These are phyloP conservation scores for Paralichthys olivaceus DNA, from an alignment of 2,113 vertebrate species.

Conservation along the genomic window DNA sequence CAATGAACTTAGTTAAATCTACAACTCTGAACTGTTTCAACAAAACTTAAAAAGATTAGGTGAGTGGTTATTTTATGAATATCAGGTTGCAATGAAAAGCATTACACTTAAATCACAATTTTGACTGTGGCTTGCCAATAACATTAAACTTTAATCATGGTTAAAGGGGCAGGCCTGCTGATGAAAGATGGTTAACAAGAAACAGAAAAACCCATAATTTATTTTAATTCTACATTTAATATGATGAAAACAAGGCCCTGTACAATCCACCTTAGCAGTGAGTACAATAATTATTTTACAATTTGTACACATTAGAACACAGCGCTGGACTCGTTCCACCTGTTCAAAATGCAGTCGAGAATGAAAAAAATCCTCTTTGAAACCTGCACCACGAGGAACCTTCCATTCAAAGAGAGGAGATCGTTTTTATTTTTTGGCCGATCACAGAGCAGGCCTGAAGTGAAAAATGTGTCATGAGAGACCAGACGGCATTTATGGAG, in stretches of 20 bases:
- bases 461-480: constrained; percentile 57
- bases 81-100: neutral
- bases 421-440: constrained; percentile 58
- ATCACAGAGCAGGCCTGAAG: constrained; percentile 80
- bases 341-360: constrained; percentile 83
- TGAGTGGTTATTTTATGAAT: neutral
- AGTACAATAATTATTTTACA: constrained; percentile 99
- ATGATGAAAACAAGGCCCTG: constrained; percentile 99
- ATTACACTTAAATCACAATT: neutral
- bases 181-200: constrained; percentile 10
- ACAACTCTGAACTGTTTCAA: neutral
- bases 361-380: constrained; percentile 78
- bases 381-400: constrained; percentile 84
- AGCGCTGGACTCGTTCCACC: constrained; percentile 81
- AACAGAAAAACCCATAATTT: constrained; percentile 69
- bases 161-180: constrained; percentile 23
- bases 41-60: neutral
- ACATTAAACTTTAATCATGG: constrained; percentile 46
- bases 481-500: constrained; percentile 64
- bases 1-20: neutral
- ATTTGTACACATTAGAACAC: constrained; percentile 97
- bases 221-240: constrained; percentile 92
- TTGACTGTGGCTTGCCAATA: constrained; percentile 21
- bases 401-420: constrained; percentile 83
- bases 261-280: constrained; percentile 97